Evolutionary conservation across 2,888 invertebrate species (phyloP).

Genomic region (Ormyrus labotus): DNA sequence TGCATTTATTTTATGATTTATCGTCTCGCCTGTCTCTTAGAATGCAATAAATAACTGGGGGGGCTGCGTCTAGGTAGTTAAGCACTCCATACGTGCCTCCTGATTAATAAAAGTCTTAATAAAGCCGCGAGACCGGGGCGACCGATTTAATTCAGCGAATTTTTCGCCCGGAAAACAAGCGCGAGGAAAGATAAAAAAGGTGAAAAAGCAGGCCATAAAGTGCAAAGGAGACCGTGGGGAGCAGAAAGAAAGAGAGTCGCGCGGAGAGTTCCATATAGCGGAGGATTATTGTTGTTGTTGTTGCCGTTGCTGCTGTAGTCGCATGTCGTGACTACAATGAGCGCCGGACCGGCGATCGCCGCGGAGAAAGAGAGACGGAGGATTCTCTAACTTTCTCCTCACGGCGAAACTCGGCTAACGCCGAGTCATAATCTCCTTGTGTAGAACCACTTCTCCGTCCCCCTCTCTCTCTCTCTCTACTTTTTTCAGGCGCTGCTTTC

Average conservation of each 20-base stretch:
- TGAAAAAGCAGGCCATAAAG: background rate
- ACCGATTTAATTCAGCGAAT: slow-evolving; percentile 21
- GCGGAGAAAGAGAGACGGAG: slow-evolving; percentile 66
- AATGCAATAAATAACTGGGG: slow-evolving; percentile 47
- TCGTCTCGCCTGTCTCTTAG: slow-evolving; percentile 49
- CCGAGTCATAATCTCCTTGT: slow-evolving; percentile 68
- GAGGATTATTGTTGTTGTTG: slow-evolving; percentile 35
- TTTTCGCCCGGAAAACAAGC: too few species aligned
- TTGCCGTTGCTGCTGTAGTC: slow-evolving; percentile 55
- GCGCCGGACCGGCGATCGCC: slow-evolving; percentile 59
- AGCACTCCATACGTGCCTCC: slow-evolving; percentile 6
- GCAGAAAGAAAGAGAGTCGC: background rate
- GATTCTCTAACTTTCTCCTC: slow-evolving; percentile 70
- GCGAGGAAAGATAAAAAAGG: too few species aligned
- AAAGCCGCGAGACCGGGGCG: slow-evolving; percentile 10
- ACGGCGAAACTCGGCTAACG: slow-evolving; percentile 69
- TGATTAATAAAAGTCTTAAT: slow-evolving; percentile 56
- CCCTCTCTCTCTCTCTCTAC: background rate
- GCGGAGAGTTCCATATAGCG: background rate
- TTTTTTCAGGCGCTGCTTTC: background rate
- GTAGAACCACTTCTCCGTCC: slow-evolving; percentile 4
- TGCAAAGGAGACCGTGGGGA: background rate
- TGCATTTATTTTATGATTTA: slow-evolving; percentile 55
- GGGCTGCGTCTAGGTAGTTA: slow-evolving; percentile 10
- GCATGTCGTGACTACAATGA: slow-evolving; percentile 67